Conservation (phyloP, 2,797 vertebrate genomes). For the Petrocephalus sullivani region DNA sequence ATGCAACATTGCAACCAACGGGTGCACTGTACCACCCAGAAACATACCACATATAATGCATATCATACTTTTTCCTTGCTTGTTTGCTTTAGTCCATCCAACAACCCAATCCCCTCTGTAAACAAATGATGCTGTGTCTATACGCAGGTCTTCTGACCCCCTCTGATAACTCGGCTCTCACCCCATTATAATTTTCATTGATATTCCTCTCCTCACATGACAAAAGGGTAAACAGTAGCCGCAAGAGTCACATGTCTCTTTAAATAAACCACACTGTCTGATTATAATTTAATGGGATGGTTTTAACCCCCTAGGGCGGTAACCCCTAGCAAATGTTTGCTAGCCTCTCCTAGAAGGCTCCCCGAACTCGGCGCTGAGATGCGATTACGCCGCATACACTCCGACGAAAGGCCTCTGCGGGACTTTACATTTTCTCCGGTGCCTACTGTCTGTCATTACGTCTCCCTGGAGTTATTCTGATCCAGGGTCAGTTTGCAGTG, state of each 20-base stretch:
- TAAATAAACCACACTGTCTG: slow-evolving; percentile 56
- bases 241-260: slow-evolving; percentile 50
- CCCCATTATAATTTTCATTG: slow-evolving; percentile 42
- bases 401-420: slow-evolving; percentile 40
- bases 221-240: slow-evolving; percentile 52
- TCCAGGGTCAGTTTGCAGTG: slow-evolving; percentile 56
- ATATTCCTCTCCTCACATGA: slow-evolving; percentile 47
- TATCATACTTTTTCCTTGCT: neutral
- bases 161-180: slow-evolving; percentile 32
- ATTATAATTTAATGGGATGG: slow-evolving; percentile 60
- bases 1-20: neutral
- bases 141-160: slow-evolving; percentile 42
- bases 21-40: neutral
- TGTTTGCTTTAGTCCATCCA: slow-evolving; percentile 12
- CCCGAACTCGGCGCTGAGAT: slow-evolving; percentile 33
- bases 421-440: slow-evolving; percentile 14
- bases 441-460: slow-evolving; percentile 45
- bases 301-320: slow-evolving; percentile 47
- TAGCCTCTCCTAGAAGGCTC: slow-evolving; percentile 28
- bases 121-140: slow-evolving; percentile 41
- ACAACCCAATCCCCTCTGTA: slow-evolving; percentile 30
- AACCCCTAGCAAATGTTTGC: slow-evolving; percentile 38
- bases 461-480: slow-evolving; percentile 51
- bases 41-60: neutral
- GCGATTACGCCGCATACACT: slow-evolving; percentile 51